phyloP scores from a whole-genome alignment of 1,140 invertebrate genomes.

The Drosophila albomicans region DNA sequence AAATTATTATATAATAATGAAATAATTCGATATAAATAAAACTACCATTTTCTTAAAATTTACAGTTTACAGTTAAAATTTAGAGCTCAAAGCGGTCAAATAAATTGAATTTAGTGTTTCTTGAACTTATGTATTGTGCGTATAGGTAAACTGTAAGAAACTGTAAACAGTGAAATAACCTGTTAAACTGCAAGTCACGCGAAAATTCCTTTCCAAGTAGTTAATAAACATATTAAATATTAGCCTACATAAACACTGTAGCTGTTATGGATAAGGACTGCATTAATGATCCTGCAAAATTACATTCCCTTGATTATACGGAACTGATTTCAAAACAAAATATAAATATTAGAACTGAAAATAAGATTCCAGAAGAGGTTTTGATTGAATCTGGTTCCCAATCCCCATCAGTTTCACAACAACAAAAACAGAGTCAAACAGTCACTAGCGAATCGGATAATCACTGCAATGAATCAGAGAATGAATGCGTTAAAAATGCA shows the following conservation, averaged over 20 bases:
- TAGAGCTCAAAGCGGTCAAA: too few relatives aligned
- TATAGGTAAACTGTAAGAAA: too few relatives aligned
- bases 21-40: too few relatives aligned
- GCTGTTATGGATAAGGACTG: constrained; percentile 20
- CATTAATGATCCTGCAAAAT: not conserved
- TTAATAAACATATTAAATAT: too few relatives aligned
- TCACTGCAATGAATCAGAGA: not conserved
- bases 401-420: constrained; percentile 11
- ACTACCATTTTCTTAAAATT: too few relatives aligned
- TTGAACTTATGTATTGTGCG: too few relatives aligned
- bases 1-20: too few relatives aligned
- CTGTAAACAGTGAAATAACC: too few relatives aligned
- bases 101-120: too few relatives aligned
- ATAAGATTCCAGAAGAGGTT: not conserved
- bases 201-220: not conserved
- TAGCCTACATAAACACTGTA: too few relatives aligned
- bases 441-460: not conserved
- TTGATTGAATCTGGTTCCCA: constrained; percentile 12
- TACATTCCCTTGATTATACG: not conserved
- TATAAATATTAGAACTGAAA: not conserved
- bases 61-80: too few relatives aligned
- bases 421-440: constrained; percentile 2
- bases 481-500: constrained; percentile 12
- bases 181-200: too few relatives aligned
- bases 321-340: not conserved